Percentiles rank a stretch among this genome's conserved stretches.
phyloP scores from a whole-genome alignment of 2,113 vertebrate species.

The Varanus salvator region DNA sequence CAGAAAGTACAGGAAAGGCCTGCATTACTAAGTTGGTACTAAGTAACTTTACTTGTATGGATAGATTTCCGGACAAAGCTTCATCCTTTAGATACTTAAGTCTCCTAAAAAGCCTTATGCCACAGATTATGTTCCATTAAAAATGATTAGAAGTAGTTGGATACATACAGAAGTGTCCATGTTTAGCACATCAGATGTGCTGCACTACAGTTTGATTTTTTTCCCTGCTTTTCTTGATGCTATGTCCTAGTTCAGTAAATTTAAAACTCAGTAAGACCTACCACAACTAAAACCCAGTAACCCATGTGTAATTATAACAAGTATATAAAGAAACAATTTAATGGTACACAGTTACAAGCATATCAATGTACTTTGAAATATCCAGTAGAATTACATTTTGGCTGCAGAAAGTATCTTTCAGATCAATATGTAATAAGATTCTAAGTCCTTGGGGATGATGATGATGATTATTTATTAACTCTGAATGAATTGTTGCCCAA shows the following conservation, averaged over 20 bases:
- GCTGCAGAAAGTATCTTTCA: too few species aligned
- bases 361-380: too few species aligned
- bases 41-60: background rate
- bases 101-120: background rate
- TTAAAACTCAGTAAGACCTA: too few species aligned
- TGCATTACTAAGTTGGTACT: background rate
- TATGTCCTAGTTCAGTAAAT: background rate
- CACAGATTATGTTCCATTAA: background rate
- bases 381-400: too few species aligned
- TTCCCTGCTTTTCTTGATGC: background rate
- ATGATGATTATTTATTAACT: too few species aligned
- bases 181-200: background rate
- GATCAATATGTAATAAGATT: too few species aligned
- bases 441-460: too few species aligned
- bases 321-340: too few species aligned
- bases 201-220: background rate
- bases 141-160: slow-evolving; percentile 14
- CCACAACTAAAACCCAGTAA: too few species aligned
- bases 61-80: background rate
- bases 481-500: too few species aligned
- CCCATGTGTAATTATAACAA: too few species aligned
- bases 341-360: too few species aligned
- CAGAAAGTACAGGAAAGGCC: background rate
- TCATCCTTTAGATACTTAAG: background rate
- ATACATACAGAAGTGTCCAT: background rate